Conservation (phyloP, 2,113 vertebrate species). For the Carassius gibelio region DNA sequence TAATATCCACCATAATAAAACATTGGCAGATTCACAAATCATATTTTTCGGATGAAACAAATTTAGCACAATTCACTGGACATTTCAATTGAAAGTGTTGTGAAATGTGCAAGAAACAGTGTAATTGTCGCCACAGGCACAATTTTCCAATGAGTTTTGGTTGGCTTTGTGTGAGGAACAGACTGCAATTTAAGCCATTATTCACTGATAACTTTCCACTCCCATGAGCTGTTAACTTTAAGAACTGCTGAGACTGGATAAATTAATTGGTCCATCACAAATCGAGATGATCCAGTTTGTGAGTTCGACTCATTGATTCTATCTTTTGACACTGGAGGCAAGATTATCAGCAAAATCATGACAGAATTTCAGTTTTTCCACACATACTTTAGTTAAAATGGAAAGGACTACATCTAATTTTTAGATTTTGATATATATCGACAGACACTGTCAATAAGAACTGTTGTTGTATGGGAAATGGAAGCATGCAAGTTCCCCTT, state of each 20-base stretch:
- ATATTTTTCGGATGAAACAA: neutral
- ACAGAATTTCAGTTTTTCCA: neutral
- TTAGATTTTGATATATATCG: neutral
- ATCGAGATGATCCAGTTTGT: neutral
- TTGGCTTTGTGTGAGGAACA: neutral
- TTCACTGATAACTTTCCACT: neutral
- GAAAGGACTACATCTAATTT: neutral
- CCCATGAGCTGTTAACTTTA: constrained; percentile 3
- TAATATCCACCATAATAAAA: neutral
- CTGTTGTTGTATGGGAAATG: neutral
- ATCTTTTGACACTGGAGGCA: neutral
- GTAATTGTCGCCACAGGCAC: neutral
- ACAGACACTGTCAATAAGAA: neutral
- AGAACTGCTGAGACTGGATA: neutral
- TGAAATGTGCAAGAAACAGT: neutral
- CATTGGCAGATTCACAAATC: neutral
- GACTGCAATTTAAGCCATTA: constrained; percentile 1
- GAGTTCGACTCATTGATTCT: neutral
- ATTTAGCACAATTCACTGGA: neutral
- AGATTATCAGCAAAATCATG: neutral
- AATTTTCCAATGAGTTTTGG: neutral
- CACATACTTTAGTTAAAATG: neutral
- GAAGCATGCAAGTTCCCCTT: neutral
- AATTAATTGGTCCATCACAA: neutral
- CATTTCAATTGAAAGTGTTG: neutral